Evolutionary conservation across 2,888 invertebrate genomes (phyloP).

Genomic region (Drosophila melanocephala): DNA sequence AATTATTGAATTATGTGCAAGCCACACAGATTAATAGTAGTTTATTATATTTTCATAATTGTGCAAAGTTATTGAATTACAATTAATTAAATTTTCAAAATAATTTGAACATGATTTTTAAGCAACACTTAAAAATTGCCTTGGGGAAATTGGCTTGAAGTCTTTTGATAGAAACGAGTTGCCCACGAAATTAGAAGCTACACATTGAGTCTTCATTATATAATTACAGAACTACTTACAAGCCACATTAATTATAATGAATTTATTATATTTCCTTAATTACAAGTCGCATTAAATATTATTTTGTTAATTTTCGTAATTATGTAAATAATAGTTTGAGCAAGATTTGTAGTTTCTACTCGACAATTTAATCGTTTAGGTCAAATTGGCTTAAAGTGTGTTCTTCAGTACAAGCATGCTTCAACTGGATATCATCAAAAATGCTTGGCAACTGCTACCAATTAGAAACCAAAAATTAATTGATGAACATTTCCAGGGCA

Average conservation of each 20-base stretch:
- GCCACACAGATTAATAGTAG: background rate
- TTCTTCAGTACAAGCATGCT: background rate
- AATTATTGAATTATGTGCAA: constrained; percentile 4
- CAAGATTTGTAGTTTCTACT: background rate
- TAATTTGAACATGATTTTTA: background rate
- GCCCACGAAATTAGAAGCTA: background rate
- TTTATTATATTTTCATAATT: background rate
- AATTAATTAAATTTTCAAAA: background rate
- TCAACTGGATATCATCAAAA: background rate
- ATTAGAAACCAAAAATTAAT: constrained; percentile 60
- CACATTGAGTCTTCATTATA: background rate
- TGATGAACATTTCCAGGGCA: constrained; percentile 37
- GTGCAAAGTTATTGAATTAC: background rate
- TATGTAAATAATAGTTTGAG: background rate
- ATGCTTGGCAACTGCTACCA: constrained; percentile 37
- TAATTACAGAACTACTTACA: background rate
- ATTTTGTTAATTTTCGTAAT: background rate
- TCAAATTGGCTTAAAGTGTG: constrained; percentile 10
- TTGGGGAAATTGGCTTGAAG: background rate
- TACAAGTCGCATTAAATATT: background rate
- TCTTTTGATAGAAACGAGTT: background rate
- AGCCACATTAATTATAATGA: background rate
- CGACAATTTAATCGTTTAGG: background rate
- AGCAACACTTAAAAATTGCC: background rate
- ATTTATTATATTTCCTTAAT: background rate